These are phyloP conservation scores for Rhinoraja longicauda DNA, from an alignment of 2,797 vertebrate species.

Conservation along the genomic window DNA sequence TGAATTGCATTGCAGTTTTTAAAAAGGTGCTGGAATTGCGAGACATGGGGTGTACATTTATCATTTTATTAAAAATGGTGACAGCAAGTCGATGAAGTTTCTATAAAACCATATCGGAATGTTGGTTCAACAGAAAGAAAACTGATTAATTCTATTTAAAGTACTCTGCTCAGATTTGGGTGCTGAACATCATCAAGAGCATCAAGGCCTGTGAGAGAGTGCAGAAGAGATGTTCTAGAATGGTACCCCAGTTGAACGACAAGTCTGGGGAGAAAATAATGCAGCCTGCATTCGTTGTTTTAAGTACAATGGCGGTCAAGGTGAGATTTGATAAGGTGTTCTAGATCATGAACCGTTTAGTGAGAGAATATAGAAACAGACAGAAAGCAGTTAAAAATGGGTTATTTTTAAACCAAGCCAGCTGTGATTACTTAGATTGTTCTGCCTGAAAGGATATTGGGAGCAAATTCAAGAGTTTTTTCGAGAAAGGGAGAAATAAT, in stretches of 20 bases:
- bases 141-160: background rate
- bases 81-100: background rate
- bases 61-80: background rate
- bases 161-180: too few relatives aligned
- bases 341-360: background rate
- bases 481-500: background rate
- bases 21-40: background rate
- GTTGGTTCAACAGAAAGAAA: background rate
- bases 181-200: background rate
- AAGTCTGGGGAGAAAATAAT: too few relatives aligned
- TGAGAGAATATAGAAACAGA: too few relatives aligned
- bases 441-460: background rate
- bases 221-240: background rate
- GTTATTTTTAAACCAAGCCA: background rate
- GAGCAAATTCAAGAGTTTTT: background rate
- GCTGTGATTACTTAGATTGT: background rate
- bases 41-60: background rate
- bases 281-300: background rate
- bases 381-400: background rate
- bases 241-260: background rate
- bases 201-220: background rate
- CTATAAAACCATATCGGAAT: background rate
- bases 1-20: background rate
- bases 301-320: background rate
- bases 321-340: background rate